phyloP scores from a whole-genome alignment of 2,888 invertebrate genomes.

The Harpalus rubripes region DNA sequence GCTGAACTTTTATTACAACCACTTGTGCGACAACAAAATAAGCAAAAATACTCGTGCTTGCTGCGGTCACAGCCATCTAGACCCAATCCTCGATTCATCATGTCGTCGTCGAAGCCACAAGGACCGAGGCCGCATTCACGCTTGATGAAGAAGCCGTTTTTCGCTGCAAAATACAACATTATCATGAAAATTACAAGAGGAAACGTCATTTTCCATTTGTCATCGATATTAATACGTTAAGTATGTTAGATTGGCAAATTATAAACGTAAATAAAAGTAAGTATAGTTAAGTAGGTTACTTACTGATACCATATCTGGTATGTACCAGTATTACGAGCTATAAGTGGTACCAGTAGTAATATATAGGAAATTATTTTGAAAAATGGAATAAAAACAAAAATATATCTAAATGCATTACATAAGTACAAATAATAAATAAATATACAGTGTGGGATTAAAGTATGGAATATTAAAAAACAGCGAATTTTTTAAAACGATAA shows the following conservation, averaged over 20 bases:
- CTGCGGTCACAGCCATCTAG: slow-evolving; percentile 76
- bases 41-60: slow-evolving; percentile 76
- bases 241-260: slow-evolving; percentile 9
- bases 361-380: not conserved
- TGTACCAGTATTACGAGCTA: too few relatives aligned
- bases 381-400: not conserved
- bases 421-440: too few relatives aligned
- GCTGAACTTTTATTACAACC: slow-evolving; percentile 76
- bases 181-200: too few relatives aligned
- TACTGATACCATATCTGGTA: too few relatives aligned
- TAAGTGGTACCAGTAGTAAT: not conserved
- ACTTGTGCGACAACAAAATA: slow-evolving; percentile 76
- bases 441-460: too few relatives aligned
- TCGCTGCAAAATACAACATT: slow-evolving; percentile 72
- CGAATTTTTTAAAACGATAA: too few relatives aligned
- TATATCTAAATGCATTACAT: too few relatives aligned
- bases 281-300: slow-evolving; percentile 14
- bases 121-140: slow-evolving; percentile 78
- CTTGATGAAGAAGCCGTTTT: slow-evolving; percentile 75
- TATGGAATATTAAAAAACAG: too few relatives aligned
- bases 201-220: too few relatives aligned
- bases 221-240: too few relatives aligned
- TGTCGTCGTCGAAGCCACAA: slow-evolving; percentile 76
- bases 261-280: slow-evolving; percentile 50
- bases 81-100: slow-evolving; percentile 75